Base-by-base conservation (phyloP, 2,888 invertebrate genomes). In the Eretmocerus hayati region DNA sequence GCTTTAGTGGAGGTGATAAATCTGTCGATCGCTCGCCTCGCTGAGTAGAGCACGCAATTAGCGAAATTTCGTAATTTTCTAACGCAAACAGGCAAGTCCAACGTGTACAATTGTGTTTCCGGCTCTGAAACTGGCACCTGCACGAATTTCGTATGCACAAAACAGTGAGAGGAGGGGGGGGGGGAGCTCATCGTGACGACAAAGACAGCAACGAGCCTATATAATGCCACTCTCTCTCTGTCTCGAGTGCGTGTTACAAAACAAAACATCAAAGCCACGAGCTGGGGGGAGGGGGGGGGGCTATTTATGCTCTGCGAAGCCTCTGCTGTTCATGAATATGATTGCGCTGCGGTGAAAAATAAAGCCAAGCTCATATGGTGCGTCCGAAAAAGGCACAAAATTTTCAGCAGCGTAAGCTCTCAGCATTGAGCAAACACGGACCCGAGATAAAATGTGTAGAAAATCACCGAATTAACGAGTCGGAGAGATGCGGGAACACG, bases 211-310 rank as follows among this genome's bases (percentile, higher is more conserved):
- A n/a, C n/a, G n/a, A n/a, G n/a, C n/a, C n/a, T n/a, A n/a, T n/a
- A n/a, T n/a, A n/a, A n/a, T n/a, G n/a, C n/a, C n/a, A n/a, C 30
- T 30, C 30, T 30, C 30, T 30, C 13, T 13, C 18, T n/a, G n/a
- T 22, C n/a, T n/a, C 22, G 15, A 36, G 16, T 36, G 18, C 35
- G 26, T 15, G 26, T 35, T 18, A 23, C 40, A 32, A 45, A 53
- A 47, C 46, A 45, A 50, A 53, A 42, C 44, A 50, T 50, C 44
- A 50, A 50, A 53, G 42, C 38, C 47, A 44, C 43, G 46, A 19
- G 50, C 19, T n/a, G n/a, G n/a, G n/a, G n/a, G n/a, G n/a, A n/a
- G n/a, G n/a, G n/a, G n/a, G n/a, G n/a, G n/a, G n/a, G n/a, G n/a
- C n/a, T n/a, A n/a, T n/a, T n/a, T n/a, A n/a, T n/a, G n/a, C n/a